These are phyloP conservation scores for Nymphalis c-album DNA, from an alignment of 2,888 invertebrate species.

Conservation along the genomic window DNA sequence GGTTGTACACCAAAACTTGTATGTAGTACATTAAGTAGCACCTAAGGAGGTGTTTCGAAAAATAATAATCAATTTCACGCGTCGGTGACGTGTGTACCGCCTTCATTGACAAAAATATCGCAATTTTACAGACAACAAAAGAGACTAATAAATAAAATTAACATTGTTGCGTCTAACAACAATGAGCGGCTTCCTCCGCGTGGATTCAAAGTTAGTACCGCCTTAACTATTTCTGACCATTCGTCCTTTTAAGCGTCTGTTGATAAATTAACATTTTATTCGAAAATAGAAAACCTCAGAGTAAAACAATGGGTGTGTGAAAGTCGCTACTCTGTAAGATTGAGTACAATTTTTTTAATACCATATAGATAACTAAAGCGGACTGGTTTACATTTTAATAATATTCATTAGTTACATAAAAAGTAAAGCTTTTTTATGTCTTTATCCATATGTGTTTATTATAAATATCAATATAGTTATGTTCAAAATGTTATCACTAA, in stretches of 20 bases:
- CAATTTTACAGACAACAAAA: conserved; percentile 70
- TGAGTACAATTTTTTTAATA: too few relatives aligned
- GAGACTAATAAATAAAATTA: conserved; percentile 77
- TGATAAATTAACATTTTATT: neutral
- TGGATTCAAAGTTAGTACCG: conserved; percentile 27
- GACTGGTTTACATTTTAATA: too few relatives aligned
- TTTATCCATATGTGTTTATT: too few relatives aligned
- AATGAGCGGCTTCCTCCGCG: conserved; percentile 53
- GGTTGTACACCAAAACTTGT: neutral
- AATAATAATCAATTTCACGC: conserved; percentile 63
- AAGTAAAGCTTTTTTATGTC: too few relatives aligned
- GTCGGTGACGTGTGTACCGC: conserved; percentile 54
- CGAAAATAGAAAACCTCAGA: too few relatives aligned
- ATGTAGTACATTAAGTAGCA: neutral
- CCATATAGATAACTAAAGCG: too few relatives aligned
- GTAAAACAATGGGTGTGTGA: too few relatives aligned
- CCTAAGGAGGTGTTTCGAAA: conserved; percentile 28
- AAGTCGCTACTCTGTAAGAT: too few relatives aligned
- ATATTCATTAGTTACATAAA: too few relatives aligned
- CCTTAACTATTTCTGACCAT: conserved; percentile 22
- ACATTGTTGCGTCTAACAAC: conserved; percentile 57
- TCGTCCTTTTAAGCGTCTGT: neutral
- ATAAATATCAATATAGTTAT: too few relatives aligned
- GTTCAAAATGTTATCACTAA: too few relatives aligned
- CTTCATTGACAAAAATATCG: conserved; percentile 54